Evolutionary conservation across 1,140 invertebrate genomes (phyloP), one percentile per base, ranked within the genome.

Genomic region (Drosophila nebulosa): DNA sequence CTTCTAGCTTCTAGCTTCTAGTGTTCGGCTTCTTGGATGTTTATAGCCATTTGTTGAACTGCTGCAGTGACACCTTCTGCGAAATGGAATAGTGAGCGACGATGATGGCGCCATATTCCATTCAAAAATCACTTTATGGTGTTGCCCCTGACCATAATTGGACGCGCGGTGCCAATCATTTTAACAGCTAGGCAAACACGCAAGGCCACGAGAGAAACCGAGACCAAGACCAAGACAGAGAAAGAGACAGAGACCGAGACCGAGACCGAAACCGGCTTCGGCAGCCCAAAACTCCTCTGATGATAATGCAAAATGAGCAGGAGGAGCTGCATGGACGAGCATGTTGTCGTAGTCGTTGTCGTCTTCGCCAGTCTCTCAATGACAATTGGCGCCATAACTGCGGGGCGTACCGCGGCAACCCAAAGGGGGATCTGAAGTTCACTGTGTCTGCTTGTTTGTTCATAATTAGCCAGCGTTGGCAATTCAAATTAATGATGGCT

Each of bases 131-230:
- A 81, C 81, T 78, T 85, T 74, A 85, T 86, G 78, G 81, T 66
- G 61, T 53, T 60, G 65, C 72, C 61, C 65, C 69, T 68, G 73
- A 63, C 74, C 83, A 86, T 86, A 86, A 86, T 86, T 86, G 81
- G 83, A 76, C 67, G 83, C 83, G 84, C 83, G 84, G 77, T 86
- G 81, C 81, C 81, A 86, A 86, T 86, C 81, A 86, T 86, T 86
- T 86, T 86, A 86, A 86, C 81, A 86, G 81, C 83, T 88, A 88
- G 83, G 79, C 83, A 86, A 85, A 85, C 81, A 86, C 81, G 78
- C 81, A 72, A 56, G 51, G 42, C 65, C 65, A 65, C 16, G 39
- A 46, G 39, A 12, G 30, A 32, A 32, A 32, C 10, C 30, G 9
- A 30, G 3, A 30, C 27, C 30, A 10, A 32, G 30, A 12, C 30